A percentile compares a stretch with the other conserved stretches of the same genome.
phyloP scores from a whole-genome alignment of 2,113 vertebrate genomes.

The Myotis brandtii region DNA sequence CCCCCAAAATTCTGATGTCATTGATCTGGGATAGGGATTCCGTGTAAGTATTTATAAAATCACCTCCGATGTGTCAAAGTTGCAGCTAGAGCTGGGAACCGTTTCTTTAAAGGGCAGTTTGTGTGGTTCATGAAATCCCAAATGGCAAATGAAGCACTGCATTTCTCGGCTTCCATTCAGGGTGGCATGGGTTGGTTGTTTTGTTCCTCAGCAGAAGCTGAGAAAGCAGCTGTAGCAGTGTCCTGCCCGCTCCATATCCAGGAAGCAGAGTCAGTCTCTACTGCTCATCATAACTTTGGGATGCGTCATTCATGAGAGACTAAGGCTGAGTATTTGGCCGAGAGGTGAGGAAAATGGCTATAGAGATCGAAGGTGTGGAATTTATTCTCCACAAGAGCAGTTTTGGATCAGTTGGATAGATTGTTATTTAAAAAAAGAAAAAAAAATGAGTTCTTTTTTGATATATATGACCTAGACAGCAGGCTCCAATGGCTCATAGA shows the following conservation, averaged over 20 bases:
- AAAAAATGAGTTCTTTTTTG: background rate
- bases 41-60: background rate
- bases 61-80: background rate
- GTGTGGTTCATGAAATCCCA: background rate
- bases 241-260: background rate
- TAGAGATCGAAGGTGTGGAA: background rate
- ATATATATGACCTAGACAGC: background rate
- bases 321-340: background rate
- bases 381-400: background rate
- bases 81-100: background rate
- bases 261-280: background rate
- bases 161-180: background rate
- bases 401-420: background rate
- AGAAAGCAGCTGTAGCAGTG: background rate
- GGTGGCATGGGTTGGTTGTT: background rate
- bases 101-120: background rate
- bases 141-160: background rate
- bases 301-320: background rate
- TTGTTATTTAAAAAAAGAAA: background rate
- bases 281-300: background rate
- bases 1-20: background rate
- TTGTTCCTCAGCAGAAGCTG: background rate
- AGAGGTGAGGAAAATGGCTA: background rate
- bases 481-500: no score
- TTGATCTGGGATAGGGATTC: background rate